A percentile compares a stretch with the other conserved stretches of the same genome.
phyloP scores from a whole-genome alignment of 1,140 invertebrate genomes.

The Cotesia vestalis region DNA sequence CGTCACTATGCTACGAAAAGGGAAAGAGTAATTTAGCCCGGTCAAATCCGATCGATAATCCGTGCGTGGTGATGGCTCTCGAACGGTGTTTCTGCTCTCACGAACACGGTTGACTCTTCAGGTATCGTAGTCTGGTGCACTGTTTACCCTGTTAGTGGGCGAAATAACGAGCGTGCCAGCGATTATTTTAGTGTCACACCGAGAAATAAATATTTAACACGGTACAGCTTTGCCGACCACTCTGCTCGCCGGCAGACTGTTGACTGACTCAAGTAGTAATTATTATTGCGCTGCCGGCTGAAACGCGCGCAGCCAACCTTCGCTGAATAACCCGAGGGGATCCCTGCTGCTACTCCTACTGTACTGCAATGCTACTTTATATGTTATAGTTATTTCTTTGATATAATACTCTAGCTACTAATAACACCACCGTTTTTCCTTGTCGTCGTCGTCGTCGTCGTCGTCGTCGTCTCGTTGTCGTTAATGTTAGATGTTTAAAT shows the following conservation, averaged over 20 bases:
- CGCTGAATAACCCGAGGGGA: conserved; percentile 38
- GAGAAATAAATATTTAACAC: conserved; percentile 15
- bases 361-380: no score
- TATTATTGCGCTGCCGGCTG: conserved; percentile 15
- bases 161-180: conserved; percentile 32
- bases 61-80: neutral
- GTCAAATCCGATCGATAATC: conserved; percentile 64
- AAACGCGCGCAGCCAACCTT: conserved; percentile 38
- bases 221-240: conserved; percentile 46
- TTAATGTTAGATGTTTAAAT: conserved; percentile 25
- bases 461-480: neutral
- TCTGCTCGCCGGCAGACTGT: conserved; percentile 61
- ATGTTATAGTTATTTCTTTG: neutral
- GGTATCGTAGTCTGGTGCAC: conserved; percentile 74
- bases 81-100: no score
- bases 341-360: conserved; percentile 15
- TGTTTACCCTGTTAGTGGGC: neutral
- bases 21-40: conserved; percentile 47
- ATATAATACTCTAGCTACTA: neutral
- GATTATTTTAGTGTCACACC: conserved; percentile 36
- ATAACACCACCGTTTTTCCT: conserved; percentile 17
- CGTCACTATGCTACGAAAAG: conserved; percentile 41
- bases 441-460: neutral
- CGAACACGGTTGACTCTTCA: no score
- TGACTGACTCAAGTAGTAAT: conserved; percentile 64